Percentiles rank a stretch among this genome's conserved stretches.
These are phyloP conservation scores for Neofelis nebulosa DNA, from an alignment of 2,113 vertebrate genomes.

Conservation along the genomic window DNA sequence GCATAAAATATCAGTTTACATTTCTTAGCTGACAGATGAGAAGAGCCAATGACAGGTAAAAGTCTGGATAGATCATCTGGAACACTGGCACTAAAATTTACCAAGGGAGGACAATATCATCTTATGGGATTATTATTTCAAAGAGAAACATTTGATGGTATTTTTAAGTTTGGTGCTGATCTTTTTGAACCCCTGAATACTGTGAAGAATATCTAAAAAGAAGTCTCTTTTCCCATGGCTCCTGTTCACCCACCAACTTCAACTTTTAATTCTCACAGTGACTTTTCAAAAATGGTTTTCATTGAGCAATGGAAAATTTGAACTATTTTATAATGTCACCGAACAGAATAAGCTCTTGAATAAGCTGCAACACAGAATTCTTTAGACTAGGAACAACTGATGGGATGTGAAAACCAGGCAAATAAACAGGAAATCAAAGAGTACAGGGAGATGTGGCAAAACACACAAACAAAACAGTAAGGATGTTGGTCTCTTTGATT, in stretches of 20 bases:
- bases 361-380: not conserved
- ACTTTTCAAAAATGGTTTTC: constrained; percentile 30
- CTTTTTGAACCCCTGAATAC: not conserved
- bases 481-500: not conserved
- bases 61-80: not conserved
- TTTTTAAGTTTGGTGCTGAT: not conserved
- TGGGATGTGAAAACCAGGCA: not conserved
- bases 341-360: not conserved
- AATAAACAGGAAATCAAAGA: not conserved
- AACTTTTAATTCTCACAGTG: not conserved
- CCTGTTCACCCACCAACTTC: constrained; percentile 5
- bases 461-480: not conserved
- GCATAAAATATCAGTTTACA: not conserved
- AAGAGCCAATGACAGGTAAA: not conserved
- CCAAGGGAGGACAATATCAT: not conserved
- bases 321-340: not conserved
- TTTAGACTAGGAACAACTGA: not conserved
- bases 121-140: not conserved
- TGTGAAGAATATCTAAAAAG: not conserved
- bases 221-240: not conserved
- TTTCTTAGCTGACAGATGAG: not conserved
- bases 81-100: not conserved
- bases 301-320: constrained; percentile 35
- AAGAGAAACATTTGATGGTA: not conserved
- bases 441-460: not conserved